Conservation (phyloP, 2,888 invertebrate genomes). For the Steinernema scapterisci region DNA sequence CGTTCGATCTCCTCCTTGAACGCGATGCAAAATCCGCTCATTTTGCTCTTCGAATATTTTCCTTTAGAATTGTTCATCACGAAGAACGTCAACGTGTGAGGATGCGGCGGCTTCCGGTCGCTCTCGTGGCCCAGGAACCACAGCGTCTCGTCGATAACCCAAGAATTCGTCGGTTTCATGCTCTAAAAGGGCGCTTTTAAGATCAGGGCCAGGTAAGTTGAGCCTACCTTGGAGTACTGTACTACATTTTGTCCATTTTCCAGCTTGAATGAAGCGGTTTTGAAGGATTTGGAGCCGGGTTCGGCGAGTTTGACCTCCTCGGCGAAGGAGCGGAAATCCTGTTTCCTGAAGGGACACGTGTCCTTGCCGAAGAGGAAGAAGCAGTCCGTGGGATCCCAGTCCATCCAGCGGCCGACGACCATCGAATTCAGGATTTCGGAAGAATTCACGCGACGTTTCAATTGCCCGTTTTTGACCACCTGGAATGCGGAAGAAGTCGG, state of each 20-base stretch:
- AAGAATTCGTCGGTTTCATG: constrained; percentile 49
- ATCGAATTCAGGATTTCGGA: constrained; percentile 45
- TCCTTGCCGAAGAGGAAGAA: constrained; percentile 45
- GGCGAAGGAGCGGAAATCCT: constrained; percentile 49
- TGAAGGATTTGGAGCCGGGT: constrained; percentile 61
- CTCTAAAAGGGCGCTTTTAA: constrained; percentile 17
- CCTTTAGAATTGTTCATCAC: constrained; percentile 42
- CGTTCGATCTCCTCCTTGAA: constrained; percentile 42
- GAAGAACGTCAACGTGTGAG: constrained; percentile 45
- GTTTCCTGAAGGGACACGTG: constrained; percentile 42
- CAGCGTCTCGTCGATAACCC: constrained; percentile 53
- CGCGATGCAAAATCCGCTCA: constrained; percentile 48
- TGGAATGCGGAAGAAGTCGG: constrained; percentile 22
- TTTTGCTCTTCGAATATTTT: constrained; percentile 41
- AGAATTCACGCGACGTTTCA: constrained; percentile 44
- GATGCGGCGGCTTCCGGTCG: constrained; percentile 49
- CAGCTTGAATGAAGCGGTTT: constrained; percentile 57
- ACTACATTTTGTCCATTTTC: constrained; percentile 49
- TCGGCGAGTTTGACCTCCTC: constrained; percentile 63
- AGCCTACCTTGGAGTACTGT: constrained; percentile 48
- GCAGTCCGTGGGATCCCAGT: constrained; percentile 46
- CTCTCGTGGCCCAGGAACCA: constrained; percentile 59
- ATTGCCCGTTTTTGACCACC: constrained; percentile 41
- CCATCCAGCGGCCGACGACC: constrained; percentile 48
- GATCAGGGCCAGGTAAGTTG: neutral